Evolutionary conservation across 2,113 vertebrate genomes (phyloP).

Genomic region (Poeciliopsis retropinna): DNA sequence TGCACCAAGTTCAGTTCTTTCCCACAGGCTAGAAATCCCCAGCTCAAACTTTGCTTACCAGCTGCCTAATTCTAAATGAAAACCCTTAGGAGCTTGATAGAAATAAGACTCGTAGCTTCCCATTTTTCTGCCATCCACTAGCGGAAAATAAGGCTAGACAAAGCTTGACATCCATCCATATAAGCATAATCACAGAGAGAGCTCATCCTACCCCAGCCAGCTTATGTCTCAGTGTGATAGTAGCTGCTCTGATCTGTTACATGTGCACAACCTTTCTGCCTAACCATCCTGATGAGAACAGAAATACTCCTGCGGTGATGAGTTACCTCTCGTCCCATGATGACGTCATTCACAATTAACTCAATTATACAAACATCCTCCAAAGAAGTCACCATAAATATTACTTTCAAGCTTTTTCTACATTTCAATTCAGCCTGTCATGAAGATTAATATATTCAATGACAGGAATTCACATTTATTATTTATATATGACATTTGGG

Average conservation of each 20-base stretch:
- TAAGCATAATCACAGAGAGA: slow-evolving; percentile 22
- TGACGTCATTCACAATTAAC: no score
- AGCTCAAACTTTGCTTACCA: slow-evolving; percentile 71
- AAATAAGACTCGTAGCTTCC: slow-evolving; percentile 40
- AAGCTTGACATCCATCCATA: slow-evolving; percentile 42
- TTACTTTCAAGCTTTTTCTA: not conserved
- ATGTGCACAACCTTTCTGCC: not conserved
- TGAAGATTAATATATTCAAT: not conserved
- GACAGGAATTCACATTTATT: not conserved
- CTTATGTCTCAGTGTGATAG: not conserved
- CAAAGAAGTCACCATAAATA: not conserved
- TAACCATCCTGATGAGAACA: not conserved
- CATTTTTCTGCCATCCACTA: slow-evolving; percentile 28
- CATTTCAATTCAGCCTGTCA: not conserved
- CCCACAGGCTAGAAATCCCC: slow-evolving; percentile 71
- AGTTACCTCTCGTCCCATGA: not conserved
- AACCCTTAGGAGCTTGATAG: slow-evolving; percentile 46
- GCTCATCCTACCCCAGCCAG: slow-evolving; percentile 20
- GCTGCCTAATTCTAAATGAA: slow-evolving; percentile 65
- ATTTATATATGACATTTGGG: not conserved
- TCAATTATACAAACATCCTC: no score
- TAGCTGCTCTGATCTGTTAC: not conserved
- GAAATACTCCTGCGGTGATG: not conserved
- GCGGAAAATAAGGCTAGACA: slow-evolving; percentile 43
- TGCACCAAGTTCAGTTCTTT: slow-evolving; percentile 35